Conservation (phyloP, 2,888 invertebrate species). For the Euphydryas editha region DNA sequence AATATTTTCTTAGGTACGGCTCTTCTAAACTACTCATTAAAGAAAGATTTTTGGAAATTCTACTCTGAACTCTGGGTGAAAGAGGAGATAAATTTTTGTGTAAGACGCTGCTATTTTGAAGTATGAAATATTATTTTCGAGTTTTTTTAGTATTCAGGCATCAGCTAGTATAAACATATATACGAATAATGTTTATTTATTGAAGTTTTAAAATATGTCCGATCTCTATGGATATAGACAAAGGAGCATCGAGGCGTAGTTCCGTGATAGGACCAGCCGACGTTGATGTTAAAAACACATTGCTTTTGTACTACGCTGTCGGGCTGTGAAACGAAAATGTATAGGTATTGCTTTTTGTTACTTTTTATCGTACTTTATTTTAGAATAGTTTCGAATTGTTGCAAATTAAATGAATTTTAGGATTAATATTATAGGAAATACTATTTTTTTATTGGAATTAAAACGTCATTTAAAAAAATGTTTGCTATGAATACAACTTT, state of each 20-base stretch:
- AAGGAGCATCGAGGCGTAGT: conserved; percentile 31
- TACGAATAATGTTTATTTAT: background rate
- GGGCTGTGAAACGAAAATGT: conserved; percentile 22
- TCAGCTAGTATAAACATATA: too few relatives aligned
- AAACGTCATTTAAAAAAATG: too few relatives aligned
- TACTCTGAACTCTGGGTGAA: too few relatives aligned
- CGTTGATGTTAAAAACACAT: conserved; percentile 25
- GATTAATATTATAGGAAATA: background rate
- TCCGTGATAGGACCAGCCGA: conserved; percentile 31
- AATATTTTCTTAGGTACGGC: too few relatives aligned
- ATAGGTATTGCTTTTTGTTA: conserved; percentile 15
- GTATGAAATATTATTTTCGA: too few relatives aligned
- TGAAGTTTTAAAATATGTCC: conserved; percentile 7
- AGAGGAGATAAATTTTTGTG: too few relatives aligned
- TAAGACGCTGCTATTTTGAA: too few relatives aligned
- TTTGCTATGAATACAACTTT: too few relatives aligned
- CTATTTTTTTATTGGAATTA: background rate
- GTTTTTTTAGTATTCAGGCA: too few relatives aligned
- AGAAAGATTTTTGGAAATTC: too few relatives aligned
- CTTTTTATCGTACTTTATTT: conserved; percentile 4
- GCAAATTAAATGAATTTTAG: background rate
- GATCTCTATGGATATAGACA: conserved; percentile 19
- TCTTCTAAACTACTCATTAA: too few relatives aligned
- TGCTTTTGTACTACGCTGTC: conserved; percentile 20
- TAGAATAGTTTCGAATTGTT: conserved; percentile 5